phyloP scores from a whole-genome alignment of 2,888 invertebrate species.

The Mythimna ferrago region DNA sequence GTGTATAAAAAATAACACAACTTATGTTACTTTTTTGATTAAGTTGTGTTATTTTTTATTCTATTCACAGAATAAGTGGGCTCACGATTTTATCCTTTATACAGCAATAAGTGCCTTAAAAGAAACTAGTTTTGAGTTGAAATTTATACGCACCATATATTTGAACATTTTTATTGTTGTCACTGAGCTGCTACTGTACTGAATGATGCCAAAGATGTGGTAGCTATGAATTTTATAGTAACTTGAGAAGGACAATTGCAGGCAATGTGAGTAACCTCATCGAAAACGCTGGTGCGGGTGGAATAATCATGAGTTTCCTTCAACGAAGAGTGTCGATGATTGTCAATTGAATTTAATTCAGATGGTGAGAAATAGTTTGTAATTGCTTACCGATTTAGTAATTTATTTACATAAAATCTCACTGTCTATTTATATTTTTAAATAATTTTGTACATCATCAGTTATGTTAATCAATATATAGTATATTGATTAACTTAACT shows the following conservation, averaged over 20 bases:
- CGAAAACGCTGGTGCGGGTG: conserved; percentile 35
- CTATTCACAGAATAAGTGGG: too few relatives aligned
- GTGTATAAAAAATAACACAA: too few relatives aligned
- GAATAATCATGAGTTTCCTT: conserved; percentile 69
- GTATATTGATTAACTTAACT: too few relatives aligned
- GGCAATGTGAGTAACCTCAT: conserved; percentile 66
- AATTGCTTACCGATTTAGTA: not conserved
- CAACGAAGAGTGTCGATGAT: conserved; percentile 24
- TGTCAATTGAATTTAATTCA: conserved; percentile 3
- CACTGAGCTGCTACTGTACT: conserved; percentile 68
- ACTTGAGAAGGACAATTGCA: conserved; percentile 73
- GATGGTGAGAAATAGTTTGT: not conserved
- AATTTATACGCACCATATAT: conserved; percentile 75
- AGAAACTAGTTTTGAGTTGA: not conserved
- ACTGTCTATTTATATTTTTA: not conserved
- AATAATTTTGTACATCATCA: too few relatives aligned
- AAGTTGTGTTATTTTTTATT: too few relatives aligned
- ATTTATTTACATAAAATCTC: not conserved
- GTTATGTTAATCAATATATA: too few relatives aligned
- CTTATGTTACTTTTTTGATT: too few relatives aligned
- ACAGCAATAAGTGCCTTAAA: not conserved
- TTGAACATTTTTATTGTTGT: conserved; percentile 82
- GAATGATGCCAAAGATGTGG: conserved; percentile 71
- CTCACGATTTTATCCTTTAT: not conserved
- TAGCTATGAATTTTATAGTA: conserved; percentile 72